Evolutionary conservation across 2,888 invertebrate species (phyloP).

Genomic region (Tenodera sinensis): DNA sequence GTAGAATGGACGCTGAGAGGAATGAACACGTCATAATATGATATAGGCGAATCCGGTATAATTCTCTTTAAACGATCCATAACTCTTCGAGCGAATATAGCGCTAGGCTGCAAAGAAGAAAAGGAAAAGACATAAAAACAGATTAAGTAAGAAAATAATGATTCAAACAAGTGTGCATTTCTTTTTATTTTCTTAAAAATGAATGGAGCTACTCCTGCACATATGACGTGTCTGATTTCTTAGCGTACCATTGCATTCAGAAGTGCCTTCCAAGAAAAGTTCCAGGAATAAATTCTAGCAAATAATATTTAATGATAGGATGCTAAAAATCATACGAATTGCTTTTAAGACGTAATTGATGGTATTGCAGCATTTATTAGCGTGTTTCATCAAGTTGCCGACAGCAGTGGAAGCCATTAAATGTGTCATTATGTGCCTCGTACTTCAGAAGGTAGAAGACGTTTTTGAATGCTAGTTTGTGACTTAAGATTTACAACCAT

Average conservation of each 20-base stretch:
- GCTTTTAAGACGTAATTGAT: neutral
- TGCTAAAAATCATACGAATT: neutral
- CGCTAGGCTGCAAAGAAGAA: neutral
- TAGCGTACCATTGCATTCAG: neutral
- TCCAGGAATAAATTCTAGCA: neutral
- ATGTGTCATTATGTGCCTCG: neutral
- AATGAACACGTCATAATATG: conserved; percentile 24
- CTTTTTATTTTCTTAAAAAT: neutral
- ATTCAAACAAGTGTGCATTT: neutral
- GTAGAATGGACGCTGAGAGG: neutral
- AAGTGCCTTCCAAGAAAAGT: neutral
- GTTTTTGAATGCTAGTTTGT: neutral
- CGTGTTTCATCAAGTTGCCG: neutral
- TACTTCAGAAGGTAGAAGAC: neutral
- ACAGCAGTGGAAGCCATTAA: neutral
- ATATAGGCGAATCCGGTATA: conserved; percentile 25
- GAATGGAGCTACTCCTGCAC: neutral
- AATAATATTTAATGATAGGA: neutral
- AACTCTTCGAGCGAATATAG: conserved; percentile 16
- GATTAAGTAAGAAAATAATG: neutral
- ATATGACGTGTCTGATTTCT: neutral
- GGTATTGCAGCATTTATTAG: neutral
- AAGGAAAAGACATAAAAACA: neutral
- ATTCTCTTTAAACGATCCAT: conserved; percentile 24
- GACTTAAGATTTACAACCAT: neutral